phyloP scores from a whole-genome alignment of 2,888 invertebrate genomes.

The Scaptomyza tumidula region DNA sequence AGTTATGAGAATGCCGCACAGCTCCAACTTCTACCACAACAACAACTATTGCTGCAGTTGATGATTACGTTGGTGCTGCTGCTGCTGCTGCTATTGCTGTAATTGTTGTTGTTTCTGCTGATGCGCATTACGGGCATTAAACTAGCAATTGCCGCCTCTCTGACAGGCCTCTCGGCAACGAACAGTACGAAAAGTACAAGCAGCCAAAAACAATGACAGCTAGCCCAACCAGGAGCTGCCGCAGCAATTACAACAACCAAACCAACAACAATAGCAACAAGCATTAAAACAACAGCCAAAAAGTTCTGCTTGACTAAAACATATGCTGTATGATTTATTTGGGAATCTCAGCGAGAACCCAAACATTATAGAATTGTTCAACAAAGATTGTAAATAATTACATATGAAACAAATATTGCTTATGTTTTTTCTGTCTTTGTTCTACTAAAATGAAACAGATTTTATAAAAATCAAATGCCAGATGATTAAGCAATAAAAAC shows the following conservation, averaged over 20 bases:
- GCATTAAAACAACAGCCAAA: constrained; percentile 9
- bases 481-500: no score
- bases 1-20: constrained; percentile 23
- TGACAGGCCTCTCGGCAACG: constrained; percentile 37
- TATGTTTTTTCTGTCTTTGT: no score
- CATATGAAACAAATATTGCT: no score
- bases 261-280: constrained; percentile 12
- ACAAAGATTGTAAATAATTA: no score
- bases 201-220: constrained; percentile 38
- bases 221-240: constrained; percentile 10
- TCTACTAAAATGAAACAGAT: no score
- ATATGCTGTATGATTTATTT: neutral
- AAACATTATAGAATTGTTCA: no score
- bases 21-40: constrained; percentile 9
- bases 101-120: constrained; percentile 20
- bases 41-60: constrained; percentile 24
- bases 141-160: constrained; percentile 50
- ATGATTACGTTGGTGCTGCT: constrained; percentile 30
- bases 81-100: constrained; percentile 26
- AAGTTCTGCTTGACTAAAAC: constrained; percentile 2
- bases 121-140: constrained; percentile 54
- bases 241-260: constrained; percentile 48
- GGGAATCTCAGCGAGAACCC: neutral
- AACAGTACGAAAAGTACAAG: constrained; percentile 14
- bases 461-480: no score